These are phyloP conservation scores for Reinhardtius hippoglossoides DNA, from an alignment of 2,113 vertebrate species.

Conservation along the genomic window DNA sequence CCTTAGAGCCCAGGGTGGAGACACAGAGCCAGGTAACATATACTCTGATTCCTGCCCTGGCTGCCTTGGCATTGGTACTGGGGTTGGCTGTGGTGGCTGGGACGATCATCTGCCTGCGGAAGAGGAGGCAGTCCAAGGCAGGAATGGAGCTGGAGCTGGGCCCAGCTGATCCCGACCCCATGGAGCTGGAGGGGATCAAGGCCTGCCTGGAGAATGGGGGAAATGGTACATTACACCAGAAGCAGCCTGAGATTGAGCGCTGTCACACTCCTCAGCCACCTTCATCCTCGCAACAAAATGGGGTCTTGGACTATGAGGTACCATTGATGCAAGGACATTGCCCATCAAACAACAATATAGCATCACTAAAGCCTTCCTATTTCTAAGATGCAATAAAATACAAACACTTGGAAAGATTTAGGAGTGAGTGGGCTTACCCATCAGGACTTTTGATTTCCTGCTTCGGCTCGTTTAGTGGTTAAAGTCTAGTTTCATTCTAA, in stretches of 20 bases:
- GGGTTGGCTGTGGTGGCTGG: slow-evolving; percentile 72
- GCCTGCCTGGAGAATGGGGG: slow-evolving; percentile 83
- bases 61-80: slow-evolving; percentile 78
- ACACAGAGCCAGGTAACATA: slow-evolving; percentile 78
- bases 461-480: slow-evolving; percentile 49
- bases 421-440: slow-evolving; percentile 1
- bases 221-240: slow-evolving; percentile 77
- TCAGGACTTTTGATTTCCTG: neutral
- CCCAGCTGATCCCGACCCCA: slow-evolving; percentile 72
- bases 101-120: slow-evolving; percentile 80
- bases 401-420: slow-evolving; percentile 30
- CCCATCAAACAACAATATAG: slow-evolving; percentile 83
- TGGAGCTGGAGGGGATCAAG: slow-evolving; percentile 89
- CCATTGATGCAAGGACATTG: slow-evolving; percentile 86
- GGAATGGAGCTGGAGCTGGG: slow-evolving; percentile 86
- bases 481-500: slow-evolving; percentile 23
- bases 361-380: slow-evolving; percentile 86
- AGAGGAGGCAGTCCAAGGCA: slow-evolving; percentile 74
- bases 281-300: slow-evolving; percentile 45
- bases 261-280: slow-evolving; percentile 52
- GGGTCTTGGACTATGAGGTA: slow-evolving; percentile 84
- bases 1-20: slow-evolving; percentile 79
- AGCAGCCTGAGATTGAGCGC: slow-evolving; percentile 74
- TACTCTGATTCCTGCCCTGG: slow-evolving; percentile 82
- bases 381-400: slow-evolving; percentile 75